Percentiles rank a stretch among this genome's conserved stretches.
These are phyloP conservation scores for Benthosema pterotum DNA, from an alignment of 2,797 vertebrate genomes.

Conservation along the genomic window DNA sequence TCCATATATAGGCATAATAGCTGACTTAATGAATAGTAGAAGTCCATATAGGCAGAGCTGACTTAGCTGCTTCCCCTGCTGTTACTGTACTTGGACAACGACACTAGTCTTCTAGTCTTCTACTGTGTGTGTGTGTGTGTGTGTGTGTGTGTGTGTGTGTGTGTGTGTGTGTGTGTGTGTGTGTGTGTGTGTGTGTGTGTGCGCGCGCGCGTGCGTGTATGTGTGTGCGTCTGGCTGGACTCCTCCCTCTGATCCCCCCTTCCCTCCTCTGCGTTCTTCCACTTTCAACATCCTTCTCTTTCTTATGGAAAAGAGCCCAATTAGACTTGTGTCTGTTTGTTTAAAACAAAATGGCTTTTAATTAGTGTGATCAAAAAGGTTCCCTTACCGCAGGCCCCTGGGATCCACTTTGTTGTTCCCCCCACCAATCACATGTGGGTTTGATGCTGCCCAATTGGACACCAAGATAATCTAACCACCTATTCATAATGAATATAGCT, in stretches of 20 bases:
- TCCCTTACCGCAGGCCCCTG: slow-evolving; percentile 89
- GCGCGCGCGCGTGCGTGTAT: slow-evolving; percentile 22
- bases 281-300: slow-evolving; percentile 99
- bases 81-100: too few species aligned
- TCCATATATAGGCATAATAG: too few species aligned
- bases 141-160: slow-evolving; percentile 20
- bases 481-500: slow-evolving; percentile 93
- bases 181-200: slow-evolving; percentile 14
- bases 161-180: slow-evolving; percentile 25
- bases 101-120: too few species aligned
- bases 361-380: slow-evolving; percentile 97
- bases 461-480: slow-evolving; percentile 88
- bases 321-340: slow-evolving; percentile 99
- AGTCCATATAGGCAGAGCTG: too few species aligned
- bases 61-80: too few species aligned
- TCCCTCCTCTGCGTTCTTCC: slow-evolving; percentile 83
- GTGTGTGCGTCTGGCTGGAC: slow-evolving; percentile 64
- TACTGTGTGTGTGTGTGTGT: too few species aligned
- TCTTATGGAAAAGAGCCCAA: slow-evolving; percentile 99
- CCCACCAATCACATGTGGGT: slow-evolving; percentile 86
- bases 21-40: too few species aligned
- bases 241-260: slow-evolving; percentile 85
- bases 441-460: slow-evolving; percentile 94
- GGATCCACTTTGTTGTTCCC: slow-evolving; percentile 94
- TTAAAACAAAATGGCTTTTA: slow-evolving; percentile 99